Conservation (phyloP, 2,888 invertebrate species). For the Caenorhabditis virilis region DNA sequence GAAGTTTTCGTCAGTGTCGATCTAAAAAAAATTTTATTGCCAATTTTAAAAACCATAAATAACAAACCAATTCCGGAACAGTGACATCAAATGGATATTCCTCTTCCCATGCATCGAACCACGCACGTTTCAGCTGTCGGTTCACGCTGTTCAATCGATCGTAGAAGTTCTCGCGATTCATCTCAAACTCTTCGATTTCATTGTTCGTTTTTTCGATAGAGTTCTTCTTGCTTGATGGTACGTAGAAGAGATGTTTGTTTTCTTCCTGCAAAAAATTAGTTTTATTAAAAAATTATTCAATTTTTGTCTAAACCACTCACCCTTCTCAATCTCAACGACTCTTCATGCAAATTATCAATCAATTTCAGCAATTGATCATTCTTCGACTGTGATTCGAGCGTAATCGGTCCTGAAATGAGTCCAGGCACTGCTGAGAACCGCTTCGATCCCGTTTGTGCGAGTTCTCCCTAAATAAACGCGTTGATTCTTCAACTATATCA, state of each 20-base stretch:
- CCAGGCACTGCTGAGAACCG: constrained; percentile 26
- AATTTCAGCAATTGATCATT: constrained; percentile 24
- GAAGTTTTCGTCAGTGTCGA: constrained; percentile 5
- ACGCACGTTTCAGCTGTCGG: constrained; percentile 50
- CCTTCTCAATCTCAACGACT: constrained; percentile 21
- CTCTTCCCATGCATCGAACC: constrained; percentile 41
- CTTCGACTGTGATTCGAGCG: constrained; percentile 22
- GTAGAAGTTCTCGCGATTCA: constrained; percentile 18
- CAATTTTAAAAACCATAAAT: not conserved
- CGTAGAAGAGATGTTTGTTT: constrained; percentile 25
- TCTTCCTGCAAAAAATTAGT: too few species aligned
- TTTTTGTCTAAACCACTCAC: not conserved
- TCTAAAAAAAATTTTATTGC: not conserved
- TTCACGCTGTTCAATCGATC: constrained; percentile 38
- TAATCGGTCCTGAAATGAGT: constrained; percentile 32
- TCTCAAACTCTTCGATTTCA: constrained; percentile 32
- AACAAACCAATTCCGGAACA: constrained; percentile 10
- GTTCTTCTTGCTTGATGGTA: constrained; percentile 27
- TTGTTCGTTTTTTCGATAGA: constrained; percentile 15
- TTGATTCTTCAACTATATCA: not conserved
- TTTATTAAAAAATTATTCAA: not conserved
- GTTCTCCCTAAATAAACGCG: constrained; percentile 9
- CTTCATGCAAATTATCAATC: constrained; percentile 33
- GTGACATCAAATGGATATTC: constrained; percentile 23
- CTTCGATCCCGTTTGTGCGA: constrained; percentile 33